Evolutionary conservation across 2,797 vertebrate genomes (phyloP), one percentile per base, ranked within the genome.

Genomic region (Microcaecilia unicolor): DNA sequence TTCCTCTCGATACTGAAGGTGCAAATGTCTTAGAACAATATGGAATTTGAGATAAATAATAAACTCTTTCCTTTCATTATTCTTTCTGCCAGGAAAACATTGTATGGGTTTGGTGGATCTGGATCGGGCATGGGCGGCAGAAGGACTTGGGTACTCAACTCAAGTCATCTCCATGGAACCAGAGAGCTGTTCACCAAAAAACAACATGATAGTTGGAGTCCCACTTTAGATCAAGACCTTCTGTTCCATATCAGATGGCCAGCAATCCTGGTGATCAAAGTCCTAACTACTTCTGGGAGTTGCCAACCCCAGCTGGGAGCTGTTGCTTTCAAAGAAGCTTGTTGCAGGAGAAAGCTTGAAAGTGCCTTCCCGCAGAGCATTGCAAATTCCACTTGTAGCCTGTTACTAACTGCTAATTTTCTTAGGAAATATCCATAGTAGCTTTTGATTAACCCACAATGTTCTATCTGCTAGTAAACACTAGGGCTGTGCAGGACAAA

Each of bases 41-140:
- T n/a, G n/a, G n/a, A n/a, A n/a, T n/a, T n/a, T n/a, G n/a, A n/a
- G n/a, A n/a, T n/a, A n/a, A 18, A 18, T 14, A 18, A 12, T 27
- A n/a, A n/a, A n/a, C n/a, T n/a, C n/a, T n/a, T n/a, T n/a, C n/a
- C n/a, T n/a, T n/a, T n/a, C n/a, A 25, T 44, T 45, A 13, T 34
- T 64, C n/a, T 60, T 1, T 0, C 51, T 78, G 74, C 41, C 55
- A 86, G 83, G 83, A 21, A 87, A 99, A 47, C 83, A 82, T 29
- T 98, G 96, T 44, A 98, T 98, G 96, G 91, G 89, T 22, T 76
- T 99, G 43, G 95, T 98, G 18, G 96, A 98, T 61, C 61, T 97
- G 74, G 96, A 99, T 56, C 86, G 93, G n/a, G 85, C 89, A 1
- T 84, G 81, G 84, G 86, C 80, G 31, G 92, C 92, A n/a, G 90